Conservation (phyloP, 2,888 invertebrate species). For the Drosophila prolongata region DNA sequence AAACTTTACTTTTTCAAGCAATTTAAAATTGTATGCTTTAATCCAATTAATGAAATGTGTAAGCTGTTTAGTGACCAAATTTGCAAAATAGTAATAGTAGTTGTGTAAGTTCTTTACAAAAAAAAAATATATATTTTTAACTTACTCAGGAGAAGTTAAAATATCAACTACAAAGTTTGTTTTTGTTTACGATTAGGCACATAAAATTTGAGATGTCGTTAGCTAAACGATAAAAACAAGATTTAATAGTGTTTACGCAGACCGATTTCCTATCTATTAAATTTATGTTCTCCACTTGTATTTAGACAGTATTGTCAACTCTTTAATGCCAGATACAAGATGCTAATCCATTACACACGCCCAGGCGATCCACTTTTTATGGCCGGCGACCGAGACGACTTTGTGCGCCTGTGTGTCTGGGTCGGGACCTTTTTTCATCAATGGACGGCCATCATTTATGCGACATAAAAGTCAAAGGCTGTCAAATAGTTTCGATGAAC, state of each 20-base stretch:
- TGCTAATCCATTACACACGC: slow-evolving; percentile 43
- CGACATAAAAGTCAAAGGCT: slow-evolving; percentile 55
- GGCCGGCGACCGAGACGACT: slow-evolving; percentile 31
- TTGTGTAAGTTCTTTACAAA: no score
- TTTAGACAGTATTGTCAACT: slow-evolving; percentile 25
- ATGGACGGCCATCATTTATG: slow-evolving; percentile 41
- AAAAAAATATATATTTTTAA: no score
- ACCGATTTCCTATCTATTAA: neutral
- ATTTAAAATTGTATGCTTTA: no score
- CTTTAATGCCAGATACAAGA: slow-evolving; percentile 33
- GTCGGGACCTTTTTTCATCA: slow-evolving; percentile 29
- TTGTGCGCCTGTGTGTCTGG: slow-evolving; percentile 32
- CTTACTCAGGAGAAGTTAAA: no score
- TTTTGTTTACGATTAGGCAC: no score
- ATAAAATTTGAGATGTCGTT: no score
- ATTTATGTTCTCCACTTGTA: neutral
- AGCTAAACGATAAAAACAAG: no score
- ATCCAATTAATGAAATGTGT: no score
- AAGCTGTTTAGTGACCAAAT: no score
- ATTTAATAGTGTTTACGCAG: neutral
- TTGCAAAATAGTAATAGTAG: no score
- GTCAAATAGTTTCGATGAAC: slow-evolving; percentile 72
- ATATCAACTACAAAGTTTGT: no score
- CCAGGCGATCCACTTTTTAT: slow-evolving; percentile 36
- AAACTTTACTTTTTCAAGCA: no score